Conservation (phyloP, 2,797 vertebrate species). For the Antrozous pallidus region DNA sequence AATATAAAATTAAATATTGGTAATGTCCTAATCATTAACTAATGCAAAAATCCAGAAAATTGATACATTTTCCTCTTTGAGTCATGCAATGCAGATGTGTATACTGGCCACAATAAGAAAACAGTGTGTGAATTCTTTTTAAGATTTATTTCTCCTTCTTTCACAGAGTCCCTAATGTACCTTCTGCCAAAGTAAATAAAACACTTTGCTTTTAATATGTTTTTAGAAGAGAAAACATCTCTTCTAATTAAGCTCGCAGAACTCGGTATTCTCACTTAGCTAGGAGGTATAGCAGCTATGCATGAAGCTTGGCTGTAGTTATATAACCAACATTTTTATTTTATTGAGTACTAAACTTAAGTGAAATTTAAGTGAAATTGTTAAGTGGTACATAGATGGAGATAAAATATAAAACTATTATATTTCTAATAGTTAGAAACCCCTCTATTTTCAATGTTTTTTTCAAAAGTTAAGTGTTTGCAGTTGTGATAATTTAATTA, state of each 20-base stretch:
- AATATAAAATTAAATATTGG: neutral
- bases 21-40: neutral
- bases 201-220: constrained; percentile 39
- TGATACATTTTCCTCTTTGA: neutral
- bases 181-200: constrained; percentile 47
- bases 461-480: constrained; percentile 59
- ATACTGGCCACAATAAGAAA: neutral
- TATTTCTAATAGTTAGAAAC: constrained; percentile 2
- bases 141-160: constrained; percentile 34
- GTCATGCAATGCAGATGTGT: neutral
- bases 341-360: constrained; percentile 43
- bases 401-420: too few species aligned
- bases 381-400: constrained; percentile 2
- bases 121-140: neutral
- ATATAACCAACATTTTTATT: constrained; percentile 5
- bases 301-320: neutral
- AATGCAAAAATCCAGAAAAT: neutral
- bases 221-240: neutral
- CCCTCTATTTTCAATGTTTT: neutral
- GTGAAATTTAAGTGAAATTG: neutral
- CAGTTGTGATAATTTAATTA: constrained; percentile 72
- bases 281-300: neutral
- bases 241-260: constrained; percentile 51
- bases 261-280: neutral
- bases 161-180: neutral